Evolutionary conservation across 1,140 invertebrate genomes (phyloP), one percentile per base, ranked within the genome.

Genomic region (Tetramorium simillimum): DNA sequence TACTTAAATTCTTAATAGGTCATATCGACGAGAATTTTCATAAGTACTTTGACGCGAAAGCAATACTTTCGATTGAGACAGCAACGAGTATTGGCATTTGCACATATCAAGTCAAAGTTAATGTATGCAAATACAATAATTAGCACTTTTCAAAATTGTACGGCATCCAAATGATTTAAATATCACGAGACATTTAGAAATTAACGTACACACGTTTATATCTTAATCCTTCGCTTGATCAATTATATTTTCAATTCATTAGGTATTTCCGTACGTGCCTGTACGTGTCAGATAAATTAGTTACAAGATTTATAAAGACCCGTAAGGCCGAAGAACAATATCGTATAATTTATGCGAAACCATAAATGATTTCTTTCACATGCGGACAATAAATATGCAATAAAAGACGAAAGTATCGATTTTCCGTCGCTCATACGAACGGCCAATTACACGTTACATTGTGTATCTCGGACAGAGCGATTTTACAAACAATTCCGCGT

Each of bases 1-100:
- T 49, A n/a, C 56, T 73, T 37, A 73, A 24, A 77, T 46, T 43
- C 40, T 62, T 46, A 21, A 75, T 75, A 62, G 56, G 53, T 77
- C 37, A 33, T n/a, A 28, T 46, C 24, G 18, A 16, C 16, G 14
- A 72, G 49, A 9, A 7, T 53, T 69, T 43, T 43, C 56, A 43
- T 12, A 7, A 4, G 16, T 28, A 40, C 16, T 33, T 33, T n/a
- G 37, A 76, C 28, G 21, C 33, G 37, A 77, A 62, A 40, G 73
- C 21, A 43, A 77, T 62, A 62, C 10, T 28, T 62, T 62, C 16
- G 56, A 62, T 62, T 21, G 37, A 28, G 9, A 21, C 53, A 18
- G 43, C 12, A 3, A 4, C 33, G 33, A 7, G 9, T 56, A 56
- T 21, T 75, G 28, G 28, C n/a, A 18, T 24, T 21, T 12, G 33